Percentiles rank a stretch among this genome's conserved stretches.
phyloP scores from a whole-genome alignment of 2,113 vertebrate species.

The Isurus oxyrinchus region DNA sequence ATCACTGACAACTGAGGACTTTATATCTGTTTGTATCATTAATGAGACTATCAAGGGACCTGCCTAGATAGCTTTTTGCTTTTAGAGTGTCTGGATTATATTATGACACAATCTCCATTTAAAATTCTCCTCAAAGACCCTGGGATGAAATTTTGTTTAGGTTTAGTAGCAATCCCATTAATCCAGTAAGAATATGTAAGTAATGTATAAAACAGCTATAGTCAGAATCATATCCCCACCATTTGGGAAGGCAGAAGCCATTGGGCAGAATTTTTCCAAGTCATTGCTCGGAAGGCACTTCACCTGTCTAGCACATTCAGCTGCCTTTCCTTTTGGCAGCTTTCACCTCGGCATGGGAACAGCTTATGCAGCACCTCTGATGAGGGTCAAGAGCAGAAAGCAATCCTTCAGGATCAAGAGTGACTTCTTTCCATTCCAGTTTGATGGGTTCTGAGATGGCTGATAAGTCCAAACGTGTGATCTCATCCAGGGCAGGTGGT shows the following conservation, averaged over 20 bases:
- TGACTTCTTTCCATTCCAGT: neutral
- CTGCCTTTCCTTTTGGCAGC: neutral
- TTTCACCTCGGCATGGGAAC: neutral
- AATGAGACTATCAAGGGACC: conserved; percentile 13
- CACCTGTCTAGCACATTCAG: neutral
- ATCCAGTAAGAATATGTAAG: neutral
- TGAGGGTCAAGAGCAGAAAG: neutral
- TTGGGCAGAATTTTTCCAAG: neutral
- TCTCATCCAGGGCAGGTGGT: neutral
- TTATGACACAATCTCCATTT: neutral
- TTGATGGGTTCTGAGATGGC: neutral
- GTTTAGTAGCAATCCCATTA: neutral
- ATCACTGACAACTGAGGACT: neutral
- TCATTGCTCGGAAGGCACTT: too few relatives aligned
- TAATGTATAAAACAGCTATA: neutral
- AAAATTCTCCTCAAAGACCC: neutral
- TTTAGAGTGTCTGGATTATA: neutral
- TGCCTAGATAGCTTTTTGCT: neutral
- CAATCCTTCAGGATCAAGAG: neutral
- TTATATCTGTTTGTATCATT: neutral
- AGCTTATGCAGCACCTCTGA: neutral
- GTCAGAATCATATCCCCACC: neutral
- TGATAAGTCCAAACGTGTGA: neutral
- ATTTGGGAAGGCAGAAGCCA: neutral
- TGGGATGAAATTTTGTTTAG: neutral